phyloP scores from a whole-genome alignment of 2,888 invertebrate genomes.

The Acronicta leporina region DNA sequence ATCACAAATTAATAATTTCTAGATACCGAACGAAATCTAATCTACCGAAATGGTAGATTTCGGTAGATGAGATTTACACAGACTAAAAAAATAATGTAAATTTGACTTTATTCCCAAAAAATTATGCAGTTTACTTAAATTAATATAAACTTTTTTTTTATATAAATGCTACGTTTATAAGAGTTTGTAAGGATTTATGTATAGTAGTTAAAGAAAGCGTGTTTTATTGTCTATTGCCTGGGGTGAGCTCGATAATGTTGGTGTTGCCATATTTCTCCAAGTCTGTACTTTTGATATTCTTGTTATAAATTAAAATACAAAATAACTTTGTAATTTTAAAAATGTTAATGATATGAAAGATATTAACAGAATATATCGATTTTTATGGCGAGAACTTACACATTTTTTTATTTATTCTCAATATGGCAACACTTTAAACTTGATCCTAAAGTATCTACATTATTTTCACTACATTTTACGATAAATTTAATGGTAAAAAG shows the following conservation, averaged over 20 bases:
- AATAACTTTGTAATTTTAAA: neutral
- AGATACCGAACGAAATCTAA: too few species aligned
- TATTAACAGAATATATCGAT: too few species aligned
- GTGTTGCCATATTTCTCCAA: conserved; percentile 31
- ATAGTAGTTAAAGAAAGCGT: conserved; percentile 31
- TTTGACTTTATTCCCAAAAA: neutral
- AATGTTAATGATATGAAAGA: too few species aligned
- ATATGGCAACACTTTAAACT: conserved; percentile 34
- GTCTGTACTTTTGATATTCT: conserved; percentile 4
- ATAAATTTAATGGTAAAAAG: neutral
- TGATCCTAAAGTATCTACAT: neutral
- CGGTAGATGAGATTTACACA: too few species aligned
- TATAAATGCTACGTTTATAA: conserved; percentile 40
- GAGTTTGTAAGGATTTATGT: conserved; percentile 25
- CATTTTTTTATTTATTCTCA: conserved; percentile 2
- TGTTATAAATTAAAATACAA: neutral
- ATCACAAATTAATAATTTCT: too few species aligned
- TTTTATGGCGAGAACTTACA: too few species aligned
- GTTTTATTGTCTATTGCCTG: conserved; percentile 56
- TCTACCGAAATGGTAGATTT: too few species aligned
- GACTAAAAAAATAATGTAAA: too few species aligned
- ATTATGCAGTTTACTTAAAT: conserved; percentile 25
- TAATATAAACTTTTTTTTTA: conserved; percentile 2
- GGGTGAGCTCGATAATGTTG: conserved; percentile 33
- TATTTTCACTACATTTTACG: neutral